Evolutionary conservation across 2,888 invertebrate species (phyloP).

Genomic region (Scaeva pyrastri): DNA sequence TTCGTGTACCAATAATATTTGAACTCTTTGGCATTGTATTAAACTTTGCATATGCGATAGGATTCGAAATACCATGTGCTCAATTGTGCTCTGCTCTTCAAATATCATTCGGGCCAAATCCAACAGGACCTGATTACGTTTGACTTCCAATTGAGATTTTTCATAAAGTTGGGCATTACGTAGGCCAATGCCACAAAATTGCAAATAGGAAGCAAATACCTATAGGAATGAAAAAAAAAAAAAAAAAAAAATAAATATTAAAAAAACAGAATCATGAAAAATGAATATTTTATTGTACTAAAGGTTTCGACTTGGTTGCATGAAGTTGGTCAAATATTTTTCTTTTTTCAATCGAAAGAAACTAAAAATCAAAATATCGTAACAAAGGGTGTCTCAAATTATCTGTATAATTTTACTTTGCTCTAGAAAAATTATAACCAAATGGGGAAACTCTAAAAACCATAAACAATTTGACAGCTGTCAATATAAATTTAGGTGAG

Average conservation of each 20-base stretch:
- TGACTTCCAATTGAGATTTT: conserved; percentile 96
- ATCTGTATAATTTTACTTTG: no score
- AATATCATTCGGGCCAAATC: conserved; percentile 98
- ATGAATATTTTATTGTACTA: not conserved
- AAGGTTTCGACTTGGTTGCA: not conserved
- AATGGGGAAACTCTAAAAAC: no score
- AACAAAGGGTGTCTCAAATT: no score
- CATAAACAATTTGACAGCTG: no score
- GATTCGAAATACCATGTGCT: conserved; percentile 97
- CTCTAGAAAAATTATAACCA: no score
- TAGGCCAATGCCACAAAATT: conserved; percentile 98
- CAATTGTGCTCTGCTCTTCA: conserved; percentile 98
- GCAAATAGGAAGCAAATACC: conserved; percentile 95
- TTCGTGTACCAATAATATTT: conserved; percentile 96
- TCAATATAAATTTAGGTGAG: no score
- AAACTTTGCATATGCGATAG: conserved; percentile 96
- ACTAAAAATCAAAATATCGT: no score
- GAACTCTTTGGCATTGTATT: conserved; percentile 97
- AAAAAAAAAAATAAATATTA: not conserved
- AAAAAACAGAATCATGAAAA: not conserved
- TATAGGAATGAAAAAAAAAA: conserved; percentile 81
- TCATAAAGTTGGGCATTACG: conserved; percentile 98
- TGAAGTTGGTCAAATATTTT: no score
- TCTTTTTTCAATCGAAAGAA: no score
- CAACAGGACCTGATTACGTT: conserved; percentile 96